A percentile compares a stretch with the other conserved stretches of the same genome.
These are phyloP conservation scores for Abramis brama DNA, from an alignment of 2,113 vertebrate species.

Conservation along the genomic window DNA sequence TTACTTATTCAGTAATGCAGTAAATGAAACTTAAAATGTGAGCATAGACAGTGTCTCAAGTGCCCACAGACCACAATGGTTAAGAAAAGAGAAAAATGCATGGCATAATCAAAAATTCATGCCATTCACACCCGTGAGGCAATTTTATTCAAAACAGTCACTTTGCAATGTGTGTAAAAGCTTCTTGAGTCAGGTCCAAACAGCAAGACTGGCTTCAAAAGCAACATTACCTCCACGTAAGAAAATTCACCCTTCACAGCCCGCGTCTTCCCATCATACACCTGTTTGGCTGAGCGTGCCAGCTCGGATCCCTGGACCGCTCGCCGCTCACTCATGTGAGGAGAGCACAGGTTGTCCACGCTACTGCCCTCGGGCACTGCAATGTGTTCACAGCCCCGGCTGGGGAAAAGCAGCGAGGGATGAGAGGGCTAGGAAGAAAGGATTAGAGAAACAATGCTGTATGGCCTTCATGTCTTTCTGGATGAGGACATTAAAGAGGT, in stretches of 20 bases:
- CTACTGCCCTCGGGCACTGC: conserved; percentile 76
- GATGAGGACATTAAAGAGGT: conserved; percentile 24
- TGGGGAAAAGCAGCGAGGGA: conserved; percentile 51
- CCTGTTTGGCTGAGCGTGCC: conserved; percentile 79
- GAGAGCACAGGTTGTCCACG: conserved; percentile 78
- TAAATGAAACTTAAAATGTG: background rate
- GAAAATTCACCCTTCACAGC: conserved; percentile 79
- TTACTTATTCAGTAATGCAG: background rate
- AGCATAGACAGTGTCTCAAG: background rate
- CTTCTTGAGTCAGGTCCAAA: conserved; percentile 71
- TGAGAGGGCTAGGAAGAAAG: conserved; percentile 44
- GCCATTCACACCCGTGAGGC: background rate
- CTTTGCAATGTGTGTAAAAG: conserved; percentile 66
- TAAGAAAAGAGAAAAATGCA: background rate
- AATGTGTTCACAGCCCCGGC: conserved; percentile 79
- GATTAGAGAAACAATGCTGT: conserved; percentile 71
- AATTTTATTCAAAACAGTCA: conserved; percentile 23
- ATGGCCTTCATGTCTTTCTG: conserved; percentile 65
- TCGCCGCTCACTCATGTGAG: conserved; percentile 80
- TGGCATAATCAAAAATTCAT: conserved; percentile 12
- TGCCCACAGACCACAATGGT: background rate
- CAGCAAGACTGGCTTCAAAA: conserved; percentile 67
- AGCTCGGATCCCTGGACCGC: conserved; percentile 71
- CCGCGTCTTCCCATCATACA: conserved; percentile 77
- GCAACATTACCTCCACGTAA: conserved; percentile 71